Percentiles rank a stretch among this genome's conserved stretches.
Evolutionary conservation across 2,888 invertebrate genomes (phyloP).

Genomic region (Calliopum simillimum): DNA sequence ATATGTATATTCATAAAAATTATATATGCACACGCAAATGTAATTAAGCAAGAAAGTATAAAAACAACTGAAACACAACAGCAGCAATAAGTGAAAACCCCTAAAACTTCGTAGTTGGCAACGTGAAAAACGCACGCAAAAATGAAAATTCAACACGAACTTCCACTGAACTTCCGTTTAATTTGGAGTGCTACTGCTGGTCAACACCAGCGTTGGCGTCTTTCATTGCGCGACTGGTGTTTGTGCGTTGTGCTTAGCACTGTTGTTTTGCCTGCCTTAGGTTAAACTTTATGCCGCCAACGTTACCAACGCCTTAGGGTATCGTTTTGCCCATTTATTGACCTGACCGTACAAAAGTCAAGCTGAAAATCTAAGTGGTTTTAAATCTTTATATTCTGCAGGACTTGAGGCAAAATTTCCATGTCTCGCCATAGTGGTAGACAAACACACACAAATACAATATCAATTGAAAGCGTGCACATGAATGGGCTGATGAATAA

Average conservation of each 20-base stretch:
- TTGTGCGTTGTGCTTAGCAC: not conserved
- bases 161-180: not conserved
- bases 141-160: conserved; percentile 52
- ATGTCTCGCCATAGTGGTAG: not conserved
- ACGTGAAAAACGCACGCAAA: conserved; percentile 46
- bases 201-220: not conserved
- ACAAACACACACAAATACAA: not conserved
- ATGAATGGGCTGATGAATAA: not conserved
- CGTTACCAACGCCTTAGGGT: not conserved
- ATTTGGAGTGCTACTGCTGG: not conserved
- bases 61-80: conserved; percentile 13
- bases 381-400: conserved; percentile 43
- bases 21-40: conserved; percentile 58
- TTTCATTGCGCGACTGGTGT: not conserved
- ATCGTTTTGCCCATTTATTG: conserved; percentile 7
- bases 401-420: not conserved
- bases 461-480: conserved; percentile 1
- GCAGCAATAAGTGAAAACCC: conserved; percentile 1
- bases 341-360: not conserved
- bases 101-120: not conserved
- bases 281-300: not conserved
- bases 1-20: conserved; percentile 41
- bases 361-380: conserved; percentile 43
- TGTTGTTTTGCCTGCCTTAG: conserved; percentile 4
- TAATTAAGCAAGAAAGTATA: conserved; percentile 53